Base-by-base conservation (phyloP, 1,140 invertebrate genomes). In the Patella vulgata region DNA sequence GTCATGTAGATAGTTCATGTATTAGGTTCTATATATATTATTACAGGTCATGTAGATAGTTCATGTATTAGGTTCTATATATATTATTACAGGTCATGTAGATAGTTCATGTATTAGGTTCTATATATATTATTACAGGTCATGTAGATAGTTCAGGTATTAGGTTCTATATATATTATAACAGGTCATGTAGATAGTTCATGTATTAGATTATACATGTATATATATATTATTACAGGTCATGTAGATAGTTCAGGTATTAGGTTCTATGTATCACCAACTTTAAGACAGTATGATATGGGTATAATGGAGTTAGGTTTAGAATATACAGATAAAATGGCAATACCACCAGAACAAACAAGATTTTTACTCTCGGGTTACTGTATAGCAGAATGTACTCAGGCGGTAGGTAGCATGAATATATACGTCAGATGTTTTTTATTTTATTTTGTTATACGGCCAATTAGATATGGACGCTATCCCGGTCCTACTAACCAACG, bases 281-380 rank as follows among this genome's bases (percentile, higher is more conserved):
- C 85, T 25, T 83, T 96, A 14, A 86, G 97, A 46, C 84, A 88
- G 62, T 91, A 92, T 80, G 96, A 99, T 77, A 96, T 96, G 0
- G 96, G 93, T 1, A 93, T 99, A 0, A 95, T 99, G 85, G 97
- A 99, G 86, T 81, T 99, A 2, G 97, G 97, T 0, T 82, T 98
- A 5, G 94, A 98, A 75, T 99, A 99, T 78, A 96, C 91, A 0
- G 94, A 97, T 78, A 98, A 98, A 86, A 98, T 98, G 93, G 95
- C 95, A 0, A 96, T 99, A 55, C 97, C 97, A 0, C 96, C 95
- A 0, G 82, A 86, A 17, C 90, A 93, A 70, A 21, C 59, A 0
- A 59, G 87, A 1, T 99, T 99, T 81, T 82, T 88, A 0, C 82
- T 99, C 4, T 91, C 90, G 33, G 97, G 95, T 12, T 93, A 96